Evolutionary conservation across 2,113 vertebrate species (phyloP).

Genomic region (Pogona vitticeps): DNA sequence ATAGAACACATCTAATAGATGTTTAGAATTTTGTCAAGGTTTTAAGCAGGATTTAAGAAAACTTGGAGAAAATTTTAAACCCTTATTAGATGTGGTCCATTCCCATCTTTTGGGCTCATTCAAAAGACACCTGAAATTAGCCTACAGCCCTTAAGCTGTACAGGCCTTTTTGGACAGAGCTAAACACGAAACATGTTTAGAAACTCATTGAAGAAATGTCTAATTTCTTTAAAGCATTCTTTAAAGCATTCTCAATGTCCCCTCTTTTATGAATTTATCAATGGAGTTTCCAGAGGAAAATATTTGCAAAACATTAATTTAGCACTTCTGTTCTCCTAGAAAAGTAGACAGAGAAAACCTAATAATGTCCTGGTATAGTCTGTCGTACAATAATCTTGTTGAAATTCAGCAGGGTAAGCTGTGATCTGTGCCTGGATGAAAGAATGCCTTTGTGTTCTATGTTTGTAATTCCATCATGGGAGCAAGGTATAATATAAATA

Average conservation of each 20-base stretch:
- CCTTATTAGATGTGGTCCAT: too few relatives aligned
- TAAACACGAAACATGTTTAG: too few relatives aligned
- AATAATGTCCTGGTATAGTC: neutral
- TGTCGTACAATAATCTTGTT: neutral
- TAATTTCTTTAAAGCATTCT: neutral
- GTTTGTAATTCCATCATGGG: neutral
- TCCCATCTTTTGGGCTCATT: too few relatives aligned
- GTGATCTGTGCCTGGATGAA: neutral
- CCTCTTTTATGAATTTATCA: too few relatives aligned
- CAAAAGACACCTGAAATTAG: neutral
- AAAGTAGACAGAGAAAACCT: too few relatives aligned
- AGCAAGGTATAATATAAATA: neutral
- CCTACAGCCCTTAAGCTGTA: neutral
- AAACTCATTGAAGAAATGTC: neutral
- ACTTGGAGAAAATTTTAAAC: too few relatives aligned
- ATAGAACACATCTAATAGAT: too few relatives aligned
- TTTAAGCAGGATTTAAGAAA: too few relatives aligned
- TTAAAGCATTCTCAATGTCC: neutral
- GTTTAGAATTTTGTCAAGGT: too few relatives aligned
- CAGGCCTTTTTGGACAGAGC: neutral
- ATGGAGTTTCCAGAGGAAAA: too few relatives aligned
- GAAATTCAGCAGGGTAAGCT: neutral
- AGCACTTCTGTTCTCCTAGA: too few relatives aligned
- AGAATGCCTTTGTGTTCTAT: neutral
- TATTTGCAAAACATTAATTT: neutral